Base-by-base conservation (phyloP, 1,140 invertebrate genomes). In the Heliconius melpomene region DNA sequence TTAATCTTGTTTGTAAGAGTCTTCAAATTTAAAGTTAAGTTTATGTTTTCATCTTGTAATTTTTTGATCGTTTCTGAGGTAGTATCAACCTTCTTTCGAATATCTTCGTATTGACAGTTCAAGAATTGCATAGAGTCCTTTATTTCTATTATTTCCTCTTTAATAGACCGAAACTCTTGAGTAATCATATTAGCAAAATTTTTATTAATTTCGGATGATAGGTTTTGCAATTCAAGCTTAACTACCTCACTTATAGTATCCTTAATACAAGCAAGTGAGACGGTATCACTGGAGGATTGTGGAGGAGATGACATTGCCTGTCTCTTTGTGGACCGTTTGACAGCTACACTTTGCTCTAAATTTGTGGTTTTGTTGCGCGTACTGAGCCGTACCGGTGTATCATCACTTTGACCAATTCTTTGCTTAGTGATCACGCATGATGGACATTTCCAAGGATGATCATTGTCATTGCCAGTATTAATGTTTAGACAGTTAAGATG, bases 111-210 rank as follows among this genome's bases (percentile, higher is more conserved):
- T 26, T 72, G 71, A 38, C 3, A 20, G 26, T 38, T 72, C 16
- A 72, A 36, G 18, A 72, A 72, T 20, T 72, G 29, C 71, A 72
- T 38, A 36, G 71, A 72, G 8, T 72, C 71, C 3, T 72, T 72
- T 1, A 72, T n/a, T 54, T n/a, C 52, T 6, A 54, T n/a, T 7
- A 54, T 54, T n/a, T 54, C 38, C 16, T 73, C 72, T 26, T 73
- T 38, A 11, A 73, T 46, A n/a, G 23, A 38, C 38, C 23, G 18
- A n/a, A 46, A 16, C 72, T 74, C 72, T 50, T 74, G 26, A 74
- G 20, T 50, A 23, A 74, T 20, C 20, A 74, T 46, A 74, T 46
- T 23, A 7, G 38, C 38, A 26, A 74, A 74, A 26, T 74, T 74
- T 23, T 23, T 50, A 18, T 74, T 74, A 23, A 74, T 8, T 46